Evolutionary conservation across 2,113 vertebrate species (phyloP).

Genomic region (Leptobrachium ailaonicum): DNA sequence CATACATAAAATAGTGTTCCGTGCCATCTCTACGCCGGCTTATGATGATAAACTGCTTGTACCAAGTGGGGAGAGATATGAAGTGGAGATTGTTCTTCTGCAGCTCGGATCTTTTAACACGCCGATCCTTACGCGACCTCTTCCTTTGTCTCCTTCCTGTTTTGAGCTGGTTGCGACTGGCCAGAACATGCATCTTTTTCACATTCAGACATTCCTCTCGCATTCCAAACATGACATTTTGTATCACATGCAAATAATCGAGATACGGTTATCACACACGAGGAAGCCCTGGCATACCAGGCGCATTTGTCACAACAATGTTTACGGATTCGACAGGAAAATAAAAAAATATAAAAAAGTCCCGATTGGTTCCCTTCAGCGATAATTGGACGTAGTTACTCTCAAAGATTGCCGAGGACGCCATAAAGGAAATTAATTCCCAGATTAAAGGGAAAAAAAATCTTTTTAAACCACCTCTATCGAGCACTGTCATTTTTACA

Average conservation of each 20-base stretch:
- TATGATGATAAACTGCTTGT: constrained; percentile 14
- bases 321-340: not conserved
- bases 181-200: constrained; percentile 9
- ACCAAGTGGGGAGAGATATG: not conserved
- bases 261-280: constrained; percentile 32
- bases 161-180: constrained; percentile 25
- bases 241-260: constrained; percentile 36
- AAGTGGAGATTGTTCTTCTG: constrained; percentile 3
- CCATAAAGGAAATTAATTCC: not conserved
- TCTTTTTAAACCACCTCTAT: not conserved
- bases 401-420: not conserved
- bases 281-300: constrained; percentile 11
- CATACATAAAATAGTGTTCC: constrained; percentile 6
- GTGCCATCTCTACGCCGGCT: not conserved
- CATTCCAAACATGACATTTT: constrained; percentile 36
- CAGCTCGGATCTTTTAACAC: constrained; percentile 29
- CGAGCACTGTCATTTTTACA: not conserved
- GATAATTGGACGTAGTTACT: not conserved
- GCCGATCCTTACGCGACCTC: constrained; percentile 24
- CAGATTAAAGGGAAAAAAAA: not conserved
- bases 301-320: constrained; percentile 31
- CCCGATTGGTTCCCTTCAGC: too few relatives aligned
- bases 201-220: constrained; percentile 23
- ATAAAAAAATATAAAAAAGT: too few relatives aligned
- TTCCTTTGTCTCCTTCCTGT: constrained; percentile 18